Base-by-base conservation (phyloP, 1,140 invertebrate species). In the Pseudomyrmex flavicornis region DNA sequence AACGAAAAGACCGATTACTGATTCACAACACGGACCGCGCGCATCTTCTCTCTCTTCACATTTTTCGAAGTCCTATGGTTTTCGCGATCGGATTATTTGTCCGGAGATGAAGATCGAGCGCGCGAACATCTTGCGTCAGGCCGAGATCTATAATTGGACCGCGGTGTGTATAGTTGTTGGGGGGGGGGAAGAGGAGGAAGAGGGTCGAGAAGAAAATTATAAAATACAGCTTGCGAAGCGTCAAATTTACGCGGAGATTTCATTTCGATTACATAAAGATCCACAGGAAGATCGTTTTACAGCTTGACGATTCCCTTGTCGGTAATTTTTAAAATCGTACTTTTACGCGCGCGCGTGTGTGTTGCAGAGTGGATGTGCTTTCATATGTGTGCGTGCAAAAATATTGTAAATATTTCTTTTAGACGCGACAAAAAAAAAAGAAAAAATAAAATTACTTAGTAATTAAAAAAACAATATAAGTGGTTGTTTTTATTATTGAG, bases 121-220 rank as follows among this genome's bases (percentile, higher is more conserved):
- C 12, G 46, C 73, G 61, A 54, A 66, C 61, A 48, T 44, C 65
- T 79, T 58, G 76, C 52, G 65, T 58, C 65, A 70, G 52, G 44
- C 44, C 35, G 65, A 70, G 35, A 48, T 26, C 61, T 76, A 76
- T 76, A 76, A 76, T 76, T 76, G n/a, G 17, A 52, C 7, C 46
- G 48, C 74, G 74, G 46, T 12, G 35, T 35, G 35, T 35, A 35
- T 35, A 35, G 35, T 35, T 35, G 35, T 7, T 7, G 35, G 35
- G 0, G 5, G 35, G 35, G 4, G 35, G 35, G 35, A 22, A 1
- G 1, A 22, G 20, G 20, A 35, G 35, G 35, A 35, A 35, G 35
- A 35, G 8, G 13, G 2, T 52, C 26, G n/a, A 44, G 22, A 66
- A 61, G 74, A 76, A 76, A 26, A 66, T 76, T 76, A 26, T 76